phyloP scores from a whole-genome alignment of 2,888 invertebrate genomes.

The Hipparchia semele region DNA sequence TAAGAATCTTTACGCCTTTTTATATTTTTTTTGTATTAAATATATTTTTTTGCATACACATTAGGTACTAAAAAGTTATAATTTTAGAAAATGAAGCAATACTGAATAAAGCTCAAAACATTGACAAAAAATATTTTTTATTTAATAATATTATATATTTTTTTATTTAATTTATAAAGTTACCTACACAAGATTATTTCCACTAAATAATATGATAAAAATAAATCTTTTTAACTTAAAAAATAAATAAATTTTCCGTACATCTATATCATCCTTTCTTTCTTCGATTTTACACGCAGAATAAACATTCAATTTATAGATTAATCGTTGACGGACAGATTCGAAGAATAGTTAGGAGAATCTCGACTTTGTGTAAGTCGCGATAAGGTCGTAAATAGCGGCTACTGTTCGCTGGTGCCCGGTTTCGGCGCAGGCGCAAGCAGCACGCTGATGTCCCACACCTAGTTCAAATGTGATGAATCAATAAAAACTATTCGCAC shows the following conservation, averaged over 20 bases:
- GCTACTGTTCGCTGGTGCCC: conserved; percentile 60
- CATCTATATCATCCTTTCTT: conserved; percentile 10
- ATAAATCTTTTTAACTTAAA: conserved; percentile 34
- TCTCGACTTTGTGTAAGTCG: conserved; percentile 26
- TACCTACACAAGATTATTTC: conserved; percentile 11
- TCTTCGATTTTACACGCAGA: conserved; percentile 17
- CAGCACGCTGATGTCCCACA: conserved; percentile 92
- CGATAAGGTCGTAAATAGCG: conserved; percentile 19
- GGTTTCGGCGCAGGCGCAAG: conserved; percentile 69
- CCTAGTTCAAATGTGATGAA: conserved; percentile 43
- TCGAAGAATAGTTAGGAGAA: conserved; percentile 24
- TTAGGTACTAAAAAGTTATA: conserved; percentile 5
- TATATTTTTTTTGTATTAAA: neutral
- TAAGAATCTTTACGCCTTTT: neutral
- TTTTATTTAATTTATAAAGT: conserved; percentile 7
- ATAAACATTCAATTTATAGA: conserved; percentile 22
- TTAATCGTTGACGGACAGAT: conserved; percentile 32
- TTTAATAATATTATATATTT: neutral
- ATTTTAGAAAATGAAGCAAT: conserved; percentile 13
- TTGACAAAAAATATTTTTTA: conserved; percentile 11
- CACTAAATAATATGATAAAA: conserved; percentile 27
- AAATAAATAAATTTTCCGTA: conserved; percentile 35
- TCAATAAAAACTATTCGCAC: neutral
- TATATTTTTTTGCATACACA: neutral
- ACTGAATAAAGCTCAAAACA: conserved; percentile 5